phyloP scores from a whole-genome alignment of 2,888 invertebrate species.

The Lathronympha strigana region DNA sequence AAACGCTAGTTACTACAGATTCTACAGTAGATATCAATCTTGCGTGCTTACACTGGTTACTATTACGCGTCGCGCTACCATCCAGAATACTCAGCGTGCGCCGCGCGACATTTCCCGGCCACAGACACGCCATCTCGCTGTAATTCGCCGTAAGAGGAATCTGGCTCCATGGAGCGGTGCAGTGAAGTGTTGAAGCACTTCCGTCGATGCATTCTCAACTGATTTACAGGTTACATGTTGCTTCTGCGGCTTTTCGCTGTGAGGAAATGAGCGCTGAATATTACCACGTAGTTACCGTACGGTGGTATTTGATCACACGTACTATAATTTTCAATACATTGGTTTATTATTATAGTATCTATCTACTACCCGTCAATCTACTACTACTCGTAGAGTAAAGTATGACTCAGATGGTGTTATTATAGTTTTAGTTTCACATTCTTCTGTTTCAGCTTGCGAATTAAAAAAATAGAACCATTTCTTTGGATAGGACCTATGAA shows the following conservation, averaged over 20 bases:
- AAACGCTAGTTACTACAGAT: no score
- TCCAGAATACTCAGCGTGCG: background rate
- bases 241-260: background rate
- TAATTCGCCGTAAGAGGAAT: slow-evolving; percentile 13
- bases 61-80: background rate
- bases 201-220: slow-evolving; percentile 4
- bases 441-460: no score
- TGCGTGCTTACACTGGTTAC: background rate
- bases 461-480: no score
- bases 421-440: no score
- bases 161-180: background rate
- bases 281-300: background rate
- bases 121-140: slow-evolving; percentile 9
- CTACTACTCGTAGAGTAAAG: no score
- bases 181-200: slow-evolving; percentile 9
- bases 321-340: no score
- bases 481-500: no score
- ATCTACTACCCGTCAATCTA: no score
- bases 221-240: slow-evolving; percentile 4
- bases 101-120: slow-evolving; percentile 6
- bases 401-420: no score
- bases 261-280: background rate
- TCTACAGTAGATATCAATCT: background rate
- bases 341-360: no score
- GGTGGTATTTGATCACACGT: no score